Percentiles rank a stretch among this genome's conserved stretches.
Evolutionary conservation across 2,113 vertebrate species (phyloP).

Genomic region (Genyomyrus donnyi): DNA sequence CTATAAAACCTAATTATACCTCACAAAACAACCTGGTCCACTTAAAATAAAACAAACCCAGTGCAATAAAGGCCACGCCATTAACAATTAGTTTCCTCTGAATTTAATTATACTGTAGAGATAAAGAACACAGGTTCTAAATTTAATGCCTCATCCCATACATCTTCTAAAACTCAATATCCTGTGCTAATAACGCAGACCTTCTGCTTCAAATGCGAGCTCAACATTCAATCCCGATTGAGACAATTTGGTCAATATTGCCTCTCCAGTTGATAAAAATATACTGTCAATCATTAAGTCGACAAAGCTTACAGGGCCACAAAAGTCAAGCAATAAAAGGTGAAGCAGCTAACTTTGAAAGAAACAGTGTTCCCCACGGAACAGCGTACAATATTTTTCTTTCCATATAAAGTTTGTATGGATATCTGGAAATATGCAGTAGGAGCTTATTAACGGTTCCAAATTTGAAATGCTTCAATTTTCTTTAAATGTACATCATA

Average conservation of each 20-base stretch:
- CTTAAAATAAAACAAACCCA: conserved; percentile 73
- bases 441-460: not conserved
- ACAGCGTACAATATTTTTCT: not conserved
- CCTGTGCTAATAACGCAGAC: conserved; percentile 64
- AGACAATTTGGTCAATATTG: conserved; percentile 25
- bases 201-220: conserved; percentile 52
- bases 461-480: not conserved
- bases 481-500: not conserved
- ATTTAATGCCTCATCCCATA: conserved; percentile 71
- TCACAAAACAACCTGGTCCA: conserved; percentile 72
- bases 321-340: not conserved
- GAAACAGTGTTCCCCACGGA: not conserved
- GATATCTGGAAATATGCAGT: not conserved
- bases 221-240: conserved; percentile 28
- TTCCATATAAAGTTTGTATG: not conserved
- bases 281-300: conserved; percentile 33
- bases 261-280: conserved; percentile 39
- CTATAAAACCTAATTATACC: conserved; percentile 90
- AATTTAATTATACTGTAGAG: conserved; percentile 73
- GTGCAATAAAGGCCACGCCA: conserved; percentile 76
- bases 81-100: conserved; percentile 83
- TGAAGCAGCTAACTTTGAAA: not conserved
- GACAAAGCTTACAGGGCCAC: not conserved
- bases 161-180: conserved; percentile 67
- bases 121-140: conserved; percentile 72